Conservation (phyloP, 2,797 vertebrate species). For the Acridotheres tristis region DNA sequence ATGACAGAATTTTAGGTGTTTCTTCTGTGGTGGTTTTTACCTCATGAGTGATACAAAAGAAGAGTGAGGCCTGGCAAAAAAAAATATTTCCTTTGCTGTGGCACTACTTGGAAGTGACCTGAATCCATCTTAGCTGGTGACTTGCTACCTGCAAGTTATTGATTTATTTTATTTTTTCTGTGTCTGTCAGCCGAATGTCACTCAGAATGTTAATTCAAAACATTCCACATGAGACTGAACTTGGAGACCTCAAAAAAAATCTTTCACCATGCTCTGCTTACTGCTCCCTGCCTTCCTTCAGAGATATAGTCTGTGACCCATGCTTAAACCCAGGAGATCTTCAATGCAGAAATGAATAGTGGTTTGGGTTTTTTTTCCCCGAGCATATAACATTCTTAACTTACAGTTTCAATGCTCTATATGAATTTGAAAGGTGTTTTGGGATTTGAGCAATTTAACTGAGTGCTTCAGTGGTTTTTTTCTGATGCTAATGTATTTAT, state of each 20-base stretch:
- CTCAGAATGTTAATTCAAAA: background rate
- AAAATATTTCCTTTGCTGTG: background rate
- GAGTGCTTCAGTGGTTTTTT: background rate
- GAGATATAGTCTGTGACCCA: background rate
- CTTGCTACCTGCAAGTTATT: background rate
- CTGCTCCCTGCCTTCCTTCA: background rate
- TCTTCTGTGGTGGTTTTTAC: background rate
- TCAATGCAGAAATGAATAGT: background rate
- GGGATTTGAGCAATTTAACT: background rate
- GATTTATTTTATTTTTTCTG: background rate
- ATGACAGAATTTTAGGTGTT: background rate
- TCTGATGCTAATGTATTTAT: background rate
- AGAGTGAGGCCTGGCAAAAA: background rate
- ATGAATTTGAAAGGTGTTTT: background rate
- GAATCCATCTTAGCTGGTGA: background rate
- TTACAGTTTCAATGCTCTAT: background rate
- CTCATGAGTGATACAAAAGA: background rate
- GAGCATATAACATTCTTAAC: background rate
- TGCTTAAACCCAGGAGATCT: background rate
- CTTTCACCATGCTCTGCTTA: background rate
- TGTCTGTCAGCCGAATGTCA: background rate
- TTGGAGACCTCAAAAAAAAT: background rate
- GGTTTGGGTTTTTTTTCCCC: background rate
- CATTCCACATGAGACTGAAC: background rate
- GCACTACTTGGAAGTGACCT: background rate